Evolutionary conservation across 2,113 vertebrate genomes (phyloP).

Genomic region (Pseudopodoces humilis): DNA sequence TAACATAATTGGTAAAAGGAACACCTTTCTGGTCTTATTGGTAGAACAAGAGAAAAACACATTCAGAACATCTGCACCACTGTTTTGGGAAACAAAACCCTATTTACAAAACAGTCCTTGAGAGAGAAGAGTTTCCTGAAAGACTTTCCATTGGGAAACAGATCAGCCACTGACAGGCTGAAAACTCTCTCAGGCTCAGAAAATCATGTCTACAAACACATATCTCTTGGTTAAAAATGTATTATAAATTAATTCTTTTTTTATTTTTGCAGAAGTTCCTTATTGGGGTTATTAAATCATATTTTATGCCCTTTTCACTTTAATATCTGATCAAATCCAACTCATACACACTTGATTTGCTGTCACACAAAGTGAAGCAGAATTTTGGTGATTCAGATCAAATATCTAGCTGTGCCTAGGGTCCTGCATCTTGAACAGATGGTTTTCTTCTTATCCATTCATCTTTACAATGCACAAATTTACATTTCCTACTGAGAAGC

Average conservation of each 20-base stretch:
- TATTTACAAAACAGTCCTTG: too few relatives aligned
- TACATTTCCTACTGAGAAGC: background rate
- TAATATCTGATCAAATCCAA: background rate
- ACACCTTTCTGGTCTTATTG: too few relatives aligned
- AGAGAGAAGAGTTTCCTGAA: too few relatives aligned
- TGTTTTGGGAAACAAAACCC: too few relatives aligned
- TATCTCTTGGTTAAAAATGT: background rate
- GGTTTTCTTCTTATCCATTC: background rate
- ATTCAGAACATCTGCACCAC: too few relatives aligned
- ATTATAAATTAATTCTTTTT: background rate
- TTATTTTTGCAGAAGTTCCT: background rate
- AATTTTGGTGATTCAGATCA: background rate
- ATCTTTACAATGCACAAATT: background rate
- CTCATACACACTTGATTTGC: background rate
- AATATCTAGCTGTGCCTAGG: background rate
- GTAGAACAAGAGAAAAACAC: too few relatives aligned
- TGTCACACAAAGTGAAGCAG: background rate
- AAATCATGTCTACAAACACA: background rate
- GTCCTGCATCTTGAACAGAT: background rate
- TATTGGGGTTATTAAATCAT: background rate
- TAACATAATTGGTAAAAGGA: too few relatives aligned
- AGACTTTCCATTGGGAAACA: too few relatives aligned
- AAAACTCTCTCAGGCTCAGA: too few relatives aligned
- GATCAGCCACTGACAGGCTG: too few relatives aligned
- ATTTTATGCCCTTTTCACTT: background rate